A percentile compares a stretch with the other conserved stretches of the same genome.
These are phyloP conservation scores for crab-eating macaque (Macaca fascicularis) DNA, from an alignment of 2,113 vertebrate genomes.

Conservation along the genomic window DNA sequence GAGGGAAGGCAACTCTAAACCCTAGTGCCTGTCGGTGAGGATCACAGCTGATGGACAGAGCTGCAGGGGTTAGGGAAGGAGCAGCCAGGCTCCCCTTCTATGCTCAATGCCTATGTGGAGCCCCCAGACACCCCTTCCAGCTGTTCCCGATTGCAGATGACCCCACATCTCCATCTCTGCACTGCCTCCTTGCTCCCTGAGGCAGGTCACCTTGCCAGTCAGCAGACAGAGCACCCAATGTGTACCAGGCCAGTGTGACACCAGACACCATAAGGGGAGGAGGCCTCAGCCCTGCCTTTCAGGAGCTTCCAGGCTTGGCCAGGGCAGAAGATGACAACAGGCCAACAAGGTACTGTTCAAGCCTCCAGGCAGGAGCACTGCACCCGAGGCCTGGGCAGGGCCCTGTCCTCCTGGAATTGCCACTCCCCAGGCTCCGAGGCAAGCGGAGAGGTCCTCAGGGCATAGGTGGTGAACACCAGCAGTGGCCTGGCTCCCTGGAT, in stretches of 20 bases:
- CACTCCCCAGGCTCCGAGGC: neutral
- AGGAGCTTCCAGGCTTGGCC: neutral
- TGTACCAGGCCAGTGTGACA: neutral
- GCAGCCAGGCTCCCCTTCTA: no score
- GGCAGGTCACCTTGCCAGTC: no score
- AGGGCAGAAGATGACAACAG: neutral
- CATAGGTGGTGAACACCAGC: neutral
- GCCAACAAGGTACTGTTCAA: neutral
- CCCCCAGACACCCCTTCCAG: no score
- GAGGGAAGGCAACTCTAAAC: neutral
- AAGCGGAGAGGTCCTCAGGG: neutral
- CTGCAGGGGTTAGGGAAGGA: neutral
- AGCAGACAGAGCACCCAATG: neutral
- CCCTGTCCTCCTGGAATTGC: neutral
- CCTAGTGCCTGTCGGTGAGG: neutral
- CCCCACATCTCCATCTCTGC: neutral
- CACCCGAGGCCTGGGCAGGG: neutral
- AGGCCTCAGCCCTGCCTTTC: neutral
- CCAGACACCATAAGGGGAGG: neutral
- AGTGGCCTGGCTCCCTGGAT: neutral
- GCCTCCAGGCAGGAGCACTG: no score
- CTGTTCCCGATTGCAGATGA: neutral
- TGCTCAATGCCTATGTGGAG: neutral
- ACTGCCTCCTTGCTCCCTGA: neutral
- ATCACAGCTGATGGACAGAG: no score